These are phyloP conservation scores for Chiridota heheva DNA, from an alignment of 35 echinoderm and acorn worm genomes.

Conservation along the genomic window DNA sequence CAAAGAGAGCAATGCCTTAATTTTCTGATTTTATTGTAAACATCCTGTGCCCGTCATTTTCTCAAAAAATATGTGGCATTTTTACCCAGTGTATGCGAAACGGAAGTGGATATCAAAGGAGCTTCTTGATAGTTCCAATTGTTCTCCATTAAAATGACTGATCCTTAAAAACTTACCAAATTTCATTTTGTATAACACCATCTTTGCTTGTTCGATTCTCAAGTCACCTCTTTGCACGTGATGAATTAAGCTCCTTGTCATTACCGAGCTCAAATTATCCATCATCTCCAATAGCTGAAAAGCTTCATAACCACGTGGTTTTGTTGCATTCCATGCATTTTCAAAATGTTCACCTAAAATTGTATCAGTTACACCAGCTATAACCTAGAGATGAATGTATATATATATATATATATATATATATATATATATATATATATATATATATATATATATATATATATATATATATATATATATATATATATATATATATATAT, in stretches of 20 bases:
- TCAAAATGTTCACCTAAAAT: constrained; percentile 44
- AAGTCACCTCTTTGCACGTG: constrained; percentile 47
- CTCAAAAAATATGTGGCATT: no score
- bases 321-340: constrained; percentile 72
- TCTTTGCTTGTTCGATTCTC: no score
- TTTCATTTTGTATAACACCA: no score
- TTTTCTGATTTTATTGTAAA: no score
- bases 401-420: constrained; percentile 13
- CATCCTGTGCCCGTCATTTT: no score
- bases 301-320: constrained; percentile 70
- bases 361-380: constrained; percentile 28
- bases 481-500: no score
- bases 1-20: no score
- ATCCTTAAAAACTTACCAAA: no score
- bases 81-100: no score
- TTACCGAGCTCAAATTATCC: constrained; percentile 53
- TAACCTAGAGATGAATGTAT: background rate
- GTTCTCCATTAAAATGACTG: no score
- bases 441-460: background rate
- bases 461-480: background rate
- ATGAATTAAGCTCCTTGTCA: constrained; percentile 46
- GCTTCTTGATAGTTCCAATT: no score
- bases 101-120: no score
- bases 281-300: constrained; percentile 62
- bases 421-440: constrained; percentile 9